These are phyloP conservation scores for Melopsittacus undulatus DNA, from an alignment of 2,797 vertebrate genomes.

Conservation along the genomic window DNA sequence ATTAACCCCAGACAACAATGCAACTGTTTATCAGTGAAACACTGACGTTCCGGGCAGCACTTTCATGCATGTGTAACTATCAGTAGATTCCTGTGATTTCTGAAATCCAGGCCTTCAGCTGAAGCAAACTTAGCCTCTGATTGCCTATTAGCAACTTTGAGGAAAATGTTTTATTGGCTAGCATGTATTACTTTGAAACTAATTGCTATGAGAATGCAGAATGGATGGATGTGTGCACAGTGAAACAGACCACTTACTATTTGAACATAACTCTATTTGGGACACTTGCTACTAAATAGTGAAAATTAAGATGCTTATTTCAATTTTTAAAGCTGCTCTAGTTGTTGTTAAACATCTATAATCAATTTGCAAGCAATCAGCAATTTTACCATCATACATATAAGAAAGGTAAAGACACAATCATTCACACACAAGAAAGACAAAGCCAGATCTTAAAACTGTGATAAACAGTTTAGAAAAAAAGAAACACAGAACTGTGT, in stretches of 20 bases:
- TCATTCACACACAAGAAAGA: not conserved
- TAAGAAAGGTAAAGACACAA: not conserved
- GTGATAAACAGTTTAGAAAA: not conserved
- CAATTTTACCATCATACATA: not conserved
- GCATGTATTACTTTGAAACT: not conserved
- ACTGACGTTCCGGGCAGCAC: not conserved
- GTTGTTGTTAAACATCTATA: not conserved
- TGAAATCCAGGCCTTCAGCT: slow-evolving; percentile 6
- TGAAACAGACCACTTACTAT: not conserved
- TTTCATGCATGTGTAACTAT: not conserved
- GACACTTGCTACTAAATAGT: not conserved
- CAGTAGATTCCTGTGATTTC: not conserved
- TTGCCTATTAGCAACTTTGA: not conserved
- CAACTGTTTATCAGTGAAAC: not conserved
- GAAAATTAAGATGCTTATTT: not conserved
- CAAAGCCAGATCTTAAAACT: not conserved
- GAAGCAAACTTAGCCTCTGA: not conserved
- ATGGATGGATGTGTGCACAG: not conserved
- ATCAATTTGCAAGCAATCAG: not conserved
- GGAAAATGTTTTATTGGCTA: not conserved
- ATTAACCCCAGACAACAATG: not conserved
- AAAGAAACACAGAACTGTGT: not conserved
- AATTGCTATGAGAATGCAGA: not conserved
- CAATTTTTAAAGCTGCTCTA: not conserved
- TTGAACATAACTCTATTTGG: not conserved